Evolutionary conservation across 2,113 vertebrate species (phyloP).

Genomic region (Datnioides undecimradiatus): DNA sequence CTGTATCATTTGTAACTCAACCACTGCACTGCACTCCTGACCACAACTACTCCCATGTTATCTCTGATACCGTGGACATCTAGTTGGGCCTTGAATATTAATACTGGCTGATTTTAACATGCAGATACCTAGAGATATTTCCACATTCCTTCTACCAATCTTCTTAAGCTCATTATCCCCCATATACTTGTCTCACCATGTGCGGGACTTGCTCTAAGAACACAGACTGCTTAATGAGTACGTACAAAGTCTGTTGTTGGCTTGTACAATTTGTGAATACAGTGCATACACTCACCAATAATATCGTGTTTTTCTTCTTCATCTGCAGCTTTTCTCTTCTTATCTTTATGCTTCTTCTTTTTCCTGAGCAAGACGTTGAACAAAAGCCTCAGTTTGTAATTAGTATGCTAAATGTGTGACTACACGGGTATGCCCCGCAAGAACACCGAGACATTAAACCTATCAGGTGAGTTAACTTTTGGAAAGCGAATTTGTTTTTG

Average conservation of each 20-base stretch:
- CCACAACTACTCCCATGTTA: background rate
- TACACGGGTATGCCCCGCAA: background rate
- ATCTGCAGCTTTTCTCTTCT: conserved; percentile 88
- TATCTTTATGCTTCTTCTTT: conserved; percentile 91
- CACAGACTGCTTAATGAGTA: background rate
- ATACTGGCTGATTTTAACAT: background rate
- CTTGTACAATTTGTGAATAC: background rate
- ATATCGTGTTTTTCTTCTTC: conserved; percentile 87
- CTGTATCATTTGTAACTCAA: background rate
- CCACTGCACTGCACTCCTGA: background rate
- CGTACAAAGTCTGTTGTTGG: background rate
- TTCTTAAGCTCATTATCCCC: background rate
- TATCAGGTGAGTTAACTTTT: background rate
- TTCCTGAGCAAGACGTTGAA: conserved; percentile 89
- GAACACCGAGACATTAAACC: background rate
- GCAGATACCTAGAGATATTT: background rate
- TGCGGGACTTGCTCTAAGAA: background rate
- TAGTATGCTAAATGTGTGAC: background rate
- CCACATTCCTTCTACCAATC: background rate
- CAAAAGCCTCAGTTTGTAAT: background rate
- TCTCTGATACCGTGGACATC: background rate
- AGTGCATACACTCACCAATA: conserved; percentile 83
- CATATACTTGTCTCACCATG: background rate
- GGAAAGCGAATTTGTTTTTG: background rate
- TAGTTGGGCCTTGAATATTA: background rate